Evolutionary conservation across 2,888 invertebrate species (phyloP), one percentile per base, ranked within the genome.

Genomic region (Oithona nana): DNA sequence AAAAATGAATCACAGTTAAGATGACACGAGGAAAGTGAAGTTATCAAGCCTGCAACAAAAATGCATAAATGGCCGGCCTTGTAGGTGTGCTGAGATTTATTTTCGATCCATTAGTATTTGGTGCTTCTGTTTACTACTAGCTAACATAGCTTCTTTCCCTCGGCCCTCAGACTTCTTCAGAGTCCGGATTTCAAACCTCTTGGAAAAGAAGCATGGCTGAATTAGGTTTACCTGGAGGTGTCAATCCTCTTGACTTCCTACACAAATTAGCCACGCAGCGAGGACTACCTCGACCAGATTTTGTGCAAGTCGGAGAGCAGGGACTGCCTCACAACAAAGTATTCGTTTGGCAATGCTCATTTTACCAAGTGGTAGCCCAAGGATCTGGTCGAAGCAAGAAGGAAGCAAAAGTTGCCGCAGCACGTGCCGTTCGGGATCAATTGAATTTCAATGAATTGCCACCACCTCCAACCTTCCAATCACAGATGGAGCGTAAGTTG

Each of bases 261-360:
- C 28, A 28, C 57, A 57, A 57, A 29, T 29, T 57, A 29, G 28
- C 26, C 28, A 57, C 29, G 24, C 57, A 57, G 57, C 57, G 57
- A 11, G 28, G 28, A n/a, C 57, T 57, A 16, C 57, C 26, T 13
- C 26, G 26, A 16, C 57, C 57, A 11, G 57, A 28, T n/a, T 57
- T 57, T 28, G 11, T n/a, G 26, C 57, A 57, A 28, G 28, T 57
- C 57, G 57, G 24, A 2, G 57, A 57, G 4, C 28, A 57, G n/a
- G 57, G 57, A 1, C 29, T 28, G 24, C 57, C 57, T 6, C 57
- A 57, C 57, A 57, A 28, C 26, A 57, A 57, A 29, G 28, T 29
- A 16, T 57, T 57, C 28, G 57, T 57, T 57, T 57, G 57, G 57
- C 28, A 28, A 22, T 57, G 57, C 28, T n/a, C 28, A 1, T 57